Evolutionary conservation across 2,113 vertebrate species (phyloP).

Genomic region (Limanda limanda): DNA sequence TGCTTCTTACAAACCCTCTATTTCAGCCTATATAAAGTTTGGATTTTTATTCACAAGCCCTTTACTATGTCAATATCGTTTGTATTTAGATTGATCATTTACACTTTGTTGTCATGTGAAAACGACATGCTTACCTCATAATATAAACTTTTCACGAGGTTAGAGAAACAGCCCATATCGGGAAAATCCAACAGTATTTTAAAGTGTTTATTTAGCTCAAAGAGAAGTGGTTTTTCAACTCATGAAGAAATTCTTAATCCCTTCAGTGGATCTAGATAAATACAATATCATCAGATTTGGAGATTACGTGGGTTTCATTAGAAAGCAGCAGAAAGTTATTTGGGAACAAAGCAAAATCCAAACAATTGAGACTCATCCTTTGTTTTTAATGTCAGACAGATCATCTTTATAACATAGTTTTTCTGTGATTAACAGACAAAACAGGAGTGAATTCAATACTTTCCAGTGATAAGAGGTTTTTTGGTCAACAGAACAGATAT

Average conservation of each 20-base stretch:
- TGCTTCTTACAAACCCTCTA: constrained; percentile 17
- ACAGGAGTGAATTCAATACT: neutral
- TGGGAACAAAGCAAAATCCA: too few relatives aligned
- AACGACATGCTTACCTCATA: neutral
- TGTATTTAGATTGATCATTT: neutral
- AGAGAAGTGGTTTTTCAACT: neutral
- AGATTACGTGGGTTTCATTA: neutral
- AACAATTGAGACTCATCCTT: neutral
- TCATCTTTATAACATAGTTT: neutral
- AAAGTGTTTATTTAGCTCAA: neutral
- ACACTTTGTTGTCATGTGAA: neutral
- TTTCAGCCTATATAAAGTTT: neutral
- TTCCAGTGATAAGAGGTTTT: neutral
- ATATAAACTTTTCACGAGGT: neutral
- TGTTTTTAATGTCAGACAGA: neutral
- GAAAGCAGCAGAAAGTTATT: too few relatives aligned
- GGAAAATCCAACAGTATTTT: neutral
- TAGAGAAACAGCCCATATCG: neutral
- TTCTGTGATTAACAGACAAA: neutral
- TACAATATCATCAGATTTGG: neutral
- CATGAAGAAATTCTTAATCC: neutral
- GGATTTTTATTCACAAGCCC: constrained; percentile 16
- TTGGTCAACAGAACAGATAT: neutral
- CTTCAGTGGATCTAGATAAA: neutral
- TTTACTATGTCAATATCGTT: neutral